phyloP scores from a whole-genome alignment of 2,797 vertebrate genomes.

The Eulemur rubriventer region DNA sequence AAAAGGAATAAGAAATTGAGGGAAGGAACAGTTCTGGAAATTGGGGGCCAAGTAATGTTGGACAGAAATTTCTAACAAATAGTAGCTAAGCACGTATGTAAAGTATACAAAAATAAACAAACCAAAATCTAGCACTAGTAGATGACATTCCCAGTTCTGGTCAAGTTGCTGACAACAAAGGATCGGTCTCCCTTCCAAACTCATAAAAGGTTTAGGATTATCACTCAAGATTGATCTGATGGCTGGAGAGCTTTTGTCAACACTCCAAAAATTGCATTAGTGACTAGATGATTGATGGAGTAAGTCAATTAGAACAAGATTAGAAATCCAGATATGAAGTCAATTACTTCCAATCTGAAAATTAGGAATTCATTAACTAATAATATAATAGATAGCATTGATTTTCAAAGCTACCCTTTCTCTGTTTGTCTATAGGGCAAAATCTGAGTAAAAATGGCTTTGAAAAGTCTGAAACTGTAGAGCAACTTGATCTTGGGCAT shows the following conservation, averaged over 20 bases:
- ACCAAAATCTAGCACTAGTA: neutral
- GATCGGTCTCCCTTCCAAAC: neutral
- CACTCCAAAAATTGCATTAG: conserved; percentile 58
- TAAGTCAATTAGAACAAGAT: conserved; percentile 57
- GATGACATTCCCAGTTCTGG: neutral
- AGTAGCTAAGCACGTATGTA: neutral
- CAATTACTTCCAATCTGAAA: conserved; percentile 62
- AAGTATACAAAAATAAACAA: neutral
- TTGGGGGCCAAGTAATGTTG: neutral
- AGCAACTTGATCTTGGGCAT: neutral
- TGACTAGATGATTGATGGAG: conserved; percentile 43
- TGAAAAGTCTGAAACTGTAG: neutral
- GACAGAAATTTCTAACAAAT: neutral
- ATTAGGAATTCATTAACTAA: conserved; percentile 58
- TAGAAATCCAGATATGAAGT: conserved; percentile 65
- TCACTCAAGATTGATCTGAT: conserved; percentile 34
- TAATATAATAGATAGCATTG: neutral
- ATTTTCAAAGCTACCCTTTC: conserved; percentile 34
- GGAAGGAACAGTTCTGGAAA: neutral
- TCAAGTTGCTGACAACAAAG: neutral
- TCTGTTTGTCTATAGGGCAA: neutral
- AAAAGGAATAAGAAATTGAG: neutral
- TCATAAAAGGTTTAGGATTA: conserved; percentile 14
- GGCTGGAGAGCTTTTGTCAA: conserved; percentile 41
- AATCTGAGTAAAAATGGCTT: neutral